A percentile compares a stretch with the other conserved stretches of the same genome.
These are phyloP conservation scores for Battus philenor DNA, from an alignment of 1,140 invertebrate genomes.

Conservation along the genomic window DNA sequence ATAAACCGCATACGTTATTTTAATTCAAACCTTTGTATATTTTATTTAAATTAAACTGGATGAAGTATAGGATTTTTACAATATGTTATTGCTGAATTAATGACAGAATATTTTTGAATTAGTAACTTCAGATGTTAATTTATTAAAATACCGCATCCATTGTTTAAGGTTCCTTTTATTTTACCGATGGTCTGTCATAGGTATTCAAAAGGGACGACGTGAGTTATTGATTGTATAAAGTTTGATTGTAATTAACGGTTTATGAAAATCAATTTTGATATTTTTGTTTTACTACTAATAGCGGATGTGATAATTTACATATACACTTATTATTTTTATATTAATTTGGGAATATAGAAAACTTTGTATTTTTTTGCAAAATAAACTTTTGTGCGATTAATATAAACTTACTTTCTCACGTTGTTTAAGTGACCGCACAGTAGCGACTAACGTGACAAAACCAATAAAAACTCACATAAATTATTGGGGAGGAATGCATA, in stretches of 20 bases:
- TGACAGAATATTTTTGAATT: no score
- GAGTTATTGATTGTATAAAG: constrained; percentile 11
- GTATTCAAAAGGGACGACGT: constrained; percentile 15
- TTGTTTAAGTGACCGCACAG: no score
- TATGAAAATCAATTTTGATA: constrained; percentile 7
- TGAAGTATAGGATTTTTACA: neutral
- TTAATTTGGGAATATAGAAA: no score
- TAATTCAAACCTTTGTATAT: neutral
- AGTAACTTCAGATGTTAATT: no score
- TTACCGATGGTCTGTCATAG: neutral
- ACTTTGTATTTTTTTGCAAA: neutral
- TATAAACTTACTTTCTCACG: no score
- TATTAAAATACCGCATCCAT: constrained; percentile 2
- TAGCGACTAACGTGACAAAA: constrained; percentile 14
- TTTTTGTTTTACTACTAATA: no score
- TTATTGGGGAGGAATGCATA: constrained; percentile 31
- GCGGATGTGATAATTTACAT: no score
- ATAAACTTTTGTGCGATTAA: no score
- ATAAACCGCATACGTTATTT: neutral
- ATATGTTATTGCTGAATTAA: neutral
- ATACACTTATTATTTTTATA: no score
- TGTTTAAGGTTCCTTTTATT: neutral
- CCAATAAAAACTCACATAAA: constrained; percentile 14
- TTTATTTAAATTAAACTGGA: neutral
- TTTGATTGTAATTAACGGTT: constrained; percentile 14